phyloP scores from a whole-genome alignment of 2,113 vertebrate genomes.

The Odocoileus hemionus region DNA sequence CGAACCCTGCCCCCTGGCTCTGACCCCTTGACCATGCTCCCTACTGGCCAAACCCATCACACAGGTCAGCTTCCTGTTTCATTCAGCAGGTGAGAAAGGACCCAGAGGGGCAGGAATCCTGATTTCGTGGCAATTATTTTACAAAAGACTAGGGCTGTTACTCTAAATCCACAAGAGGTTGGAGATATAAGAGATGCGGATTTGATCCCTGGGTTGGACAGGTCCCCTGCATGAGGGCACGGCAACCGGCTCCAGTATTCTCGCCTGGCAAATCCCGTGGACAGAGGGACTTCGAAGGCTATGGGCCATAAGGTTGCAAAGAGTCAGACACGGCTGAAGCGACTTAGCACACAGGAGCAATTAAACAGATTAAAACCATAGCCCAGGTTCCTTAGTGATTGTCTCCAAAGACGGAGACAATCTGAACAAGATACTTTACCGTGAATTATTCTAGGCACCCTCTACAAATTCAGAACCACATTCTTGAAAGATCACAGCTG shows the following conservation, averaged over 20 bases:
- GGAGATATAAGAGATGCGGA: rapidly evolving
- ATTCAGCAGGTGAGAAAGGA: neutral
- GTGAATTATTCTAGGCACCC: neutral
- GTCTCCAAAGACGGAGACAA: neutral
- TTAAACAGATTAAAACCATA: neutral
- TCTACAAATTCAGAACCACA: neutral
- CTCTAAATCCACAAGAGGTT: neutral
- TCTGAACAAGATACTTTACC: neutral
- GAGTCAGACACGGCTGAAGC: neutral
- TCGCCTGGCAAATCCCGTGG: neutral
- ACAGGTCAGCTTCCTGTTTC: neutral
- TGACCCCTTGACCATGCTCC: neutral
- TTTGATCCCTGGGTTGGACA: neutral
- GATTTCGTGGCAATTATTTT: neutral
- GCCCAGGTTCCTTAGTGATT: neutral
- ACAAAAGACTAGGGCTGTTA: rapidly evolving
- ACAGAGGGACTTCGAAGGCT: neutral
- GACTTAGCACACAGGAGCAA: neutral
- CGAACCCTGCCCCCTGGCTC: neutral
- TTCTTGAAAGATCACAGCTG: neutral
- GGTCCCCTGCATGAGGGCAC: neutral
- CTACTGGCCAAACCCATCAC: neutral
- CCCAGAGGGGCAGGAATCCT: neutral
- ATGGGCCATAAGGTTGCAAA: neutral
- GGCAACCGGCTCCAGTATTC: neutral